Percentiles rank a stretch among this genome's conserved stretches.
These are phyloP conservation scores for Synchiropus splendidus DNA, from an alignment of 2,113 vertebrate species.

Conservation along the genomic window DNA sequence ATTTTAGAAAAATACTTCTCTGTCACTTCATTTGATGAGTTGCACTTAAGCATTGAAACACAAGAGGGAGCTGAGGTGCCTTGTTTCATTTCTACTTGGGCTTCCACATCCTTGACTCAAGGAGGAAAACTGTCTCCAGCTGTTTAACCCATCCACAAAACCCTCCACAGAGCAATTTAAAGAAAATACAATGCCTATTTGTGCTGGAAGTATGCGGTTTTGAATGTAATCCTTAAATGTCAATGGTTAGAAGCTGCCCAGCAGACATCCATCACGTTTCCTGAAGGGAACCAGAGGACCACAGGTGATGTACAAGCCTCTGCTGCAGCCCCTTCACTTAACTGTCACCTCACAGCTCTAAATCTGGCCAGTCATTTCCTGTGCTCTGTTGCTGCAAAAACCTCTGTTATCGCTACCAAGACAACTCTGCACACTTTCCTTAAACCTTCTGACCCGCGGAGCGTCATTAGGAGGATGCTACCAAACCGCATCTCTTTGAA, in stretches of 20 bases:
- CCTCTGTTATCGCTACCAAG: too few relatives aligned
- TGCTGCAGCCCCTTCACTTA: slow-evolving; percentile 33
- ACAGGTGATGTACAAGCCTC: slow-evolving; percentile 19
- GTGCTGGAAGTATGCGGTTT: slow-evolving; percentile 24
- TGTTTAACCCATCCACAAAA: slow-evolving; percentile 18
- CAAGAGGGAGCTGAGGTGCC: slow-evolving; percentile 10
- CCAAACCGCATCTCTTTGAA: slow-evolving; percentile 19
- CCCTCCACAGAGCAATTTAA: slow-evolving; percentile 11
- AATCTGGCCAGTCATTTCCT: slow-evolving; percentile 17
- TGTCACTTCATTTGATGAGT: neutral
- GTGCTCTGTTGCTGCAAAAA: slow-evolving; percentile 10
- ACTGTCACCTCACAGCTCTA: slow-evolving; percentile 21
- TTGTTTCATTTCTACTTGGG: slow-evolving; percentile 9
- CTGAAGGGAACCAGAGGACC: slow-evolving; percentile 15
- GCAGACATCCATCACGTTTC: slow-evolving; percentile 22
- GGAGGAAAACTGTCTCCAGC: slow-evolving; percentile 20
- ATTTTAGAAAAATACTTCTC: neutral
- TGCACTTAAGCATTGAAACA: slow-evolving; percentile 1
- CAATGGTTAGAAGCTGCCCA: slow-evolving; percentile 20
- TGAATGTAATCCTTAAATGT: slow-evolving; percentile 28
- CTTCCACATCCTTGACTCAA: slow-evolving; percentile 17
- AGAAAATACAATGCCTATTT: slow-evolving; percentile 19
- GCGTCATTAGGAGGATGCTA: too few relatives aligned
- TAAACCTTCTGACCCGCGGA: too few relatives aligned
- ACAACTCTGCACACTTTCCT: neutral